phyloP scores from a whole-genome alignment of 2,797 vertebrate genomes.

The Gobionotothen gibberifrons region DNA sequence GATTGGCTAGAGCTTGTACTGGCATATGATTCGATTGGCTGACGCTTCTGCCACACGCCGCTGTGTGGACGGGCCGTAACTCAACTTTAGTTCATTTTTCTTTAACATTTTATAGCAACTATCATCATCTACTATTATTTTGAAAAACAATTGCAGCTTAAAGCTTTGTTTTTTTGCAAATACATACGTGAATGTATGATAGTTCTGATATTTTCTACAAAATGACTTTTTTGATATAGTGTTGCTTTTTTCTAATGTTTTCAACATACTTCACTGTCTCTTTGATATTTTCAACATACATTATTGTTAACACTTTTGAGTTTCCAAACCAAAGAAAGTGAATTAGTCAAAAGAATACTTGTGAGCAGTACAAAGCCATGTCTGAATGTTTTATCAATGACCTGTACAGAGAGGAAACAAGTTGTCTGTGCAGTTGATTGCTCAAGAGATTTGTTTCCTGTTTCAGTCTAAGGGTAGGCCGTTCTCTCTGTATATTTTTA shows the following conservation, averaged over 20 bases:
- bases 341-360: not conserved
- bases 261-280: no score
- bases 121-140: not conserved
- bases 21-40: no score
- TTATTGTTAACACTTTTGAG: not conserved
- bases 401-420: conserved; percentile 66
- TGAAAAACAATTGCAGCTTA: not conserved
- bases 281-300: no score
- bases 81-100: not conserved
- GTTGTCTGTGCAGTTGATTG: conserved; percentile 59
- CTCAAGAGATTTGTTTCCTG: conserved; percentile 77
- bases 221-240: no score
- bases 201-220: not conserved
- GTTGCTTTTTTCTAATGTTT: no score
- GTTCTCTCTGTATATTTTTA: conserved; percentile 31
- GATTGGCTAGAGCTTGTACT: no score
- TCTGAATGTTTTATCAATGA: conserved; percentile 33
- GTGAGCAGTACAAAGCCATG: not conserved
- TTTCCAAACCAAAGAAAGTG: not conserved
- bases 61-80: no score
- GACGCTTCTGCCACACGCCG: no score
- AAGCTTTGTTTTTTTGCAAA: not conserved
- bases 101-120: not conserved
- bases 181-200: not conserved
- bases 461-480: conserved; percentile 56